A percentile compares a stretch with the other conserved stretches of the same genome.
Evolutionary conservation across 2,797 vertebrate species (phyloP).

Genomic region (Peromyscus melanophrys): DNA sequence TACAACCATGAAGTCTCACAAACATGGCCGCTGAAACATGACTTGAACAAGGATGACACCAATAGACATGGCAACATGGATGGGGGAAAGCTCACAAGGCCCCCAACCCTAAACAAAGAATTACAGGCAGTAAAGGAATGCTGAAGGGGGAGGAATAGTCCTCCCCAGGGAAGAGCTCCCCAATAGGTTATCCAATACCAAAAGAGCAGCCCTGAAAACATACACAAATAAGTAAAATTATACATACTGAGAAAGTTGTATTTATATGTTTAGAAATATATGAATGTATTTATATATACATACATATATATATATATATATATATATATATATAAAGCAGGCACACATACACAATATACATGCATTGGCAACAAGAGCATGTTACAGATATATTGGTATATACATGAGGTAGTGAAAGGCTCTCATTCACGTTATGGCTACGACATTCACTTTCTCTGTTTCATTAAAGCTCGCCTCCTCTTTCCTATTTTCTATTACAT

Average conservation of each 20-base stretch:
- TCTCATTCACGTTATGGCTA: neutral
- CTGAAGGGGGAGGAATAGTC: neutral
- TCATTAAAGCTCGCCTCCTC: conserved; percentile 3
- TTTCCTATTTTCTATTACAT: neutral
- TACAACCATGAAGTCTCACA: neutral
- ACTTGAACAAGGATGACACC: neutral
- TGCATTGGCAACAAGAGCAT: neutral
- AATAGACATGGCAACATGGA: neutral
- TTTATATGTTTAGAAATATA: neutral
- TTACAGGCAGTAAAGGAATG: neutral
- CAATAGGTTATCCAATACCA: neutral
- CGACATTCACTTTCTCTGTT: neutral
- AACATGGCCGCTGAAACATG: neutral
- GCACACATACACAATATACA: neutral
- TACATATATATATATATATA: too few species aligned
- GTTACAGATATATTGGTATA: neutral
- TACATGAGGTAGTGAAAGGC: neutral
- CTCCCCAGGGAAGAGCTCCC: neutral
- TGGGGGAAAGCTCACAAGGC: neutral
- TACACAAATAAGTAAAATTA: neutral
- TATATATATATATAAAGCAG: too few species aligned
- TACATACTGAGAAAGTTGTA: neutral
- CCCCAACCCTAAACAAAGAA: neutral
- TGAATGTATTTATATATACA: neutral
- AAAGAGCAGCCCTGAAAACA: neutral